phyloP scores from a whole-genome alignment of 1,140 invertebrate species.

The Polypedilum vanderplanki region DNA sequence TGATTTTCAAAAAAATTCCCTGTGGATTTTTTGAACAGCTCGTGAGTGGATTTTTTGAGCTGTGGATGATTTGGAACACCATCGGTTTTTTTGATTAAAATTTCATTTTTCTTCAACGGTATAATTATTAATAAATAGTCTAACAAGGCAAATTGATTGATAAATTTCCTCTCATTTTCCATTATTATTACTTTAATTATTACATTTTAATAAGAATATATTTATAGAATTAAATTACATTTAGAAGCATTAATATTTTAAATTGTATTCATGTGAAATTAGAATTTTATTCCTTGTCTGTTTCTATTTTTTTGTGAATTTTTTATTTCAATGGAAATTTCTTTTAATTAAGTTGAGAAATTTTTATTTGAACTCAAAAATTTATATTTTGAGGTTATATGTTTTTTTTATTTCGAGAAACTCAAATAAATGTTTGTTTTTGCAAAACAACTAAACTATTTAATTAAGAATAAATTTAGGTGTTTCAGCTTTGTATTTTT shows the following conservation, averaged over 20 bases:
- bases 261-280: background rate
- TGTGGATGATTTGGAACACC: too few species aligned
- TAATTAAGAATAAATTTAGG: too few species aligned
- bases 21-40: too few species aligned
- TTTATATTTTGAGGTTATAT: background rate
- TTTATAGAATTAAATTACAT: background rate
- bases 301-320: background rate
- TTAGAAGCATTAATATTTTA: background rate
- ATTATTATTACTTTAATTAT: background rate
- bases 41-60: too few species aligned
- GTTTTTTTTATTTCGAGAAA: background rate
- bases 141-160: slow-evolving; percentile 29
- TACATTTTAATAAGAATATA: too few species aligned
- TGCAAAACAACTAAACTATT: too few species aligned
- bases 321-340: background rate
- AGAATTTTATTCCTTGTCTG: background rate
- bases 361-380: background rate
- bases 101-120: background rate
- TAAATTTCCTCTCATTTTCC: slow-evolving; percentile 25
- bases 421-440: too few species aligned
- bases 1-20: too few species aligned
- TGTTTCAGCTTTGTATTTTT: too few species aligned
- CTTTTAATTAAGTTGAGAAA: background rate
- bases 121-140: slow-evolving; percentile 19
- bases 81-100: slow-evolving; percentile 9